These are phyloP conservation scores for Capitulum mitella DNA, from an alignment of 2,888 invertebrate genomes.

Conservation along the genomic window DNA sequence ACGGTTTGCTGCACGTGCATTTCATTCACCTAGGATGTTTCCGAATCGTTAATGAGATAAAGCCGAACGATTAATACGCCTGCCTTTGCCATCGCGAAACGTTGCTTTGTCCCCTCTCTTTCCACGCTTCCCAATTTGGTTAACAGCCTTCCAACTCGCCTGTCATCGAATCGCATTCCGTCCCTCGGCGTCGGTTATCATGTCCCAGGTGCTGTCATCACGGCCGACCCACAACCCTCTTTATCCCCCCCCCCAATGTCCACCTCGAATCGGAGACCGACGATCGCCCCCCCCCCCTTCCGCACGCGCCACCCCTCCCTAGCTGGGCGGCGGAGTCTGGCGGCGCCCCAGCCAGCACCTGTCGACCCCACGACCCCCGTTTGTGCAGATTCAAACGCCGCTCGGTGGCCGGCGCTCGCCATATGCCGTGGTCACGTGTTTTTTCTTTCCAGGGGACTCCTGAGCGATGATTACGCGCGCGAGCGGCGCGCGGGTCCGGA, in stretches of 20 bases:
- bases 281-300: neutral
- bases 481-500: neutral
- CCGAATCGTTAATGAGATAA: too few relatives aligned
- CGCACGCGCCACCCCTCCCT: neutral
- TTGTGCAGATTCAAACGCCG: neutral
- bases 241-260: too few relatives aligned
- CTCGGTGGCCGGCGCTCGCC: neutral
- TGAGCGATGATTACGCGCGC: neutral
- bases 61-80: too few relatives aligned
- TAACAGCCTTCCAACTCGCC: neutral
- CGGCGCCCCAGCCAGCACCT: slow-evolving; percentile 1
- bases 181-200: neutral
- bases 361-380: neutral
- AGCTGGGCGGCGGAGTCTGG: too few relatives aligned
- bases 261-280: too few relatives aligned
- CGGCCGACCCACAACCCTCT: neutral
- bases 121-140: neutral
- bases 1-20: too few relatives aligned
- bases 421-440: slow-evolving; percentile 6
- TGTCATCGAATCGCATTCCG: neutral
- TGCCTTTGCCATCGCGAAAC: too few relatives aligned
- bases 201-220: neutral
- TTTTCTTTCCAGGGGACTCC: neutral
- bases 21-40: too few relatives aligned
- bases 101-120: neutral